A percentile compares a stretch with the other conserved stretches of the same genome.
Evolutionary conservation across 92 coral and sea anemone species (phyloP).

Genomic region (Phenganax subtilis): DNA sequence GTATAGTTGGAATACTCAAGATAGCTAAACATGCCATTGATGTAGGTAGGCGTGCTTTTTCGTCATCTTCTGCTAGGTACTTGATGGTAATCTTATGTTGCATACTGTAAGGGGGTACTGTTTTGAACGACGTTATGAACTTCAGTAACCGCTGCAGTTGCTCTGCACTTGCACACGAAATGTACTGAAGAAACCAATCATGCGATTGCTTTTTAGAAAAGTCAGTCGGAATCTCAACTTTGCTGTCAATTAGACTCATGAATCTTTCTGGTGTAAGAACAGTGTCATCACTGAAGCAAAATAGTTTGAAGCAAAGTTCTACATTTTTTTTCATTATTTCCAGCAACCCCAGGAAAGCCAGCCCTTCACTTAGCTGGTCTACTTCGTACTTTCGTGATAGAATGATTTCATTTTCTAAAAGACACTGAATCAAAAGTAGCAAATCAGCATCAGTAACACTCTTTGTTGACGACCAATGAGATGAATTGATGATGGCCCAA

Average conservation of each 20-base stretch:
- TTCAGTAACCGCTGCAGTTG: slow-evolving; percentile 43
- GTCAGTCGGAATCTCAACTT: slow-evolving; percentile 42
- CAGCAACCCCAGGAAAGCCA: slow-evolving; percentile 44
- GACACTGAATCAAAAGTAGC: slow-evolving; percentile 45
- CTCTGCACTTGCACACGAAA: slow-evolving; percentile 33
- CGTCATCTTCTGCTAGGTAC: slow-evolving; percentile 46
- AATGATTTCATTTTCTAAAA: slow-evolving; percentile 52
- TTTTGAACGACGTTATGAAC: slow-evolving; percentile 36
- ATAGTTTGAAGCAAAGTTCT: slow-evolving; percentile 39
- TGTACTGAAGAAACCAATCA: slow-evolving; percentile 53
- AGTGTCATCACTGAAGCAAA: slow-evolving; percentile 40
- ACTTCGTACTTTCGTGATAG: slow-evolving; percentile 46
- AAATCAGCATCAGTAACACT: slow-evolving; percentile 41
- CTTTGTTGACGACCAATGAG: slow-evolving; percentile 46
- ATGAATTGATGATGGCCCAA: slow-evolving; percentile 51
- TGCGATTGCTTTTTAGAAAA: slow-evolving; percentile 43
- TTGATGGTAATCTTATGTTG: slow-evolving; percentile 37
- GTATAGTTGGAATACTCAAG: slow-evolving; percentile 47
- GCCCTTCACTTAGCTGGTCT: slow-evolving; percentile 52
- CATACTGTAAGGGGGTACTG: slow-evolving; percentile 43
- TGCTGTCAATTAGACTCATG: slow-evolving; percentile 29
- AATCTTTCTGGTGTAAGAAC: slow-evolving; percentile 44
- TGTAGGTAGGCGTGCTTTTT: slow-evolving; percentile 46
- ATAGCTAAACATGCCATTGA: slow-evolving; percentile 48
- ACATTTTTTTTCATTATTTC: slow-evolving; percentile 42